Conservation (phyloP, 2,113 vertebrate species). For the Pelusios castaneus region DNA sequence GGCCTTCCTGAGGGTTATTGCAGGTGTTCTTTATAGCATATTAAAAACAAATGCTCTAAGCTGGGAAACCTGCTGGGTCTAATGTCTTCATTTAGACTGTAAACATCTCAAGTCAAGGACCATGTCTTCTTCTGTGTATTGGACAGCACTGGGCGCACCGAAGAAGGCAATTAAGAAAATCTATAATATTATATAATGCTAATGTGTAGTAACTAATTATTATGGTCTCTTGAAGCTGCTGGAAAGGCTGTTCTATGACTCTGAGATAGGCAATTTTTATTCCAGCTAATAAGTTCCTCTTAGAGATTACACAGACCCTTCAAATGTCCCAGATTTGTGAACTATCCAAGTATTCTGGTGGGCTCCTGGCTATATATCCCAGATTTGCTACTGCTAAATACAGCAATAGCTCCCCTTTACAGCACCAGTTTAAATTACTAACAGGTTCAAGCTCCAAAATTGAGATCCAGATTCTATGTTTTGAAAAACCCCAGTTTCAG, state of each 20-base stretch:
- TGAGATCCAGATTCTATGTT: not conserved
- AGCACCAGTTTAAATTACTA: not conserved
- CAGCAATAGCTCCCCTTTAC: not conserved
- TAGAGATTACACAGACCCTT: not conserved
- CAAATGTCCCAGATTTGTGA: not conserved
- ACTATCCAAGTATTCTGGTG: not conserved
- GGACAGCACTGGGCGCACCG: no score
- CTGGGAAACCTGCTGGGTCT: not conserved
- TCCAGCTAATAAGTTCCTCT: not conserved
- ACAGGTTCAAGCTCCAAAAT: rapidly evolving
- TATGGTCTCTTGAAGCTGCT: not conserved
- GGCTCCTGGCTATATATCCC: not conserved
- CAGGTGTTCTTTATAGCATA: rapidly evolving
- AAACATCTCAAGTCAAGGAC: not conserved
- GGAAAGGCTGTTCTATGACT: not conserved
- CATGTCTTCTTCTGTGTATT: not conserved
- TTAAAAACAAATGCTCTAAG: not conserved
- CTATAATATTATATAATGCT: no score
- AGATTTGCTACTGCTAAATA: not conserved
- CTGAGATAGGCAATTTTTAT: not conserved
- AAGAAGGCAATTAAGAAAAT: not conserved
- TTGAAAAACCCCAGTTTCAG: rapidly evolving
- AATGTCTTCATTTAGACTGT: not conserved
- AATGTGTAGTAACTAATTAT: not conserved
- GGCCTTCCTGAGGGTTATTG: rapidly evolving